Evolutionary conservation across 2,797 vertebrate genomes (phyloP).

Genomic region (Carapus acus): DNA sequence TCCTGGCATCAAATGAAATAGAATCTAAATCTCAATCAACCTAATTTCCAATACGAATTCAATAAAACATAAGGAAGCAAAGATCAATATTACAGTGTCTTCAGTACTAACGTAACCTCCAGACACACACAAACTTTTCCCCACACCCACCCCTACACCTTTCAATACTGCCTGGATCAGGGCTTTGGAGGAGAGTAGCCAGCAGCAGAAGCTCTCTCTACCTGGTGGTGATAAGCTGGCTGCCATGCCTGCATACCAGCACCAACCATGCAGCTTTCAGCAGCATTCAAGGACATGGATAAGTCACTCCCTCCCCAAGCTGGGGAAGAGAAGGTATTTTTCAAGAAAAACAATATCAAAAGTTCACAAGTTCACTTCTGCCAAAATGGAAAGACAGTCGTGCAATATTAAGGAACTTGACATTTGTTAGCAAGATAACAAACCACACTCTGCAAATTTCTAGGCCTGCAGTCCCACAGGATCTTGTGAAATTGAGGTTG

Average conservation of each 20-base stretch:
- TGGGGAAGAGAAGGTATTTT: background rate
- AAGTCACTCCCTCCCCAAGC: background rate
- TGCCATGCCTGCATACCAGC: slow-evolving; percentile 10
- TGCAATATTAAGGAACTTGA: background rate
- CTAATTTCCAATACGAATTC: too few relatives aligned
- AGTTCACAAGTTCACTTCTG: slow-evolving; percentile 11
- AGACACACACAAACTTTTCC: slow-evolving; percentile 2
- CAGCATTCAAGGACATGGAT: slow-evolving; percentile 6
- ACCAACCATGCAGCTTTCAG: slow-evolving; percentile 4
- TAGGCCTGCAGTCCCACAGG: too few relatives aligned
- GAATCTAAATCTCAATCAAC: too few relatives aligned
- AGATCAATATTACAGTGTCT: too few relatives aligned
- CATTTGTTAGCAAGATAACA: too few relatives aligned
- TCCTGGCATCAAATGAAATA: too few relatives aligned
- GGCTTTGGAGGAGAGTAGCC: slow-evolving; percentile 2
- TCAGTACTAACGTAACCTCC: background rate
- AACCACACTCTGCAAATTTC: too few relatives aligned
- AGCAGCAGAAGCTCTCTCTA: slow-evolving; percentile 8
- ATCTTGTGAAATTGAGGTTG: too few relatives aligned
- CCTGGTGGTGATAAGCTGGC: slow-evolving; percentile 11
- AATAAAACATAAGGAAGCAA: too few relatives aligned
- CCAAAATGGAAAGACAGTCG: background rate
- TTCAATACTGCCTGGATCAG: slow-evolving; percentile 10
- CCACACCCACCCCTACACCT: too few relatives aligned
- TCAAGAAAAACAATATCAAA: slow-evolving; percentile 7